Evolutionary conservation across 1,140 invertebrate genomes (phyloP).

Genomic region (Tetragnatha versicolor): DNA sequence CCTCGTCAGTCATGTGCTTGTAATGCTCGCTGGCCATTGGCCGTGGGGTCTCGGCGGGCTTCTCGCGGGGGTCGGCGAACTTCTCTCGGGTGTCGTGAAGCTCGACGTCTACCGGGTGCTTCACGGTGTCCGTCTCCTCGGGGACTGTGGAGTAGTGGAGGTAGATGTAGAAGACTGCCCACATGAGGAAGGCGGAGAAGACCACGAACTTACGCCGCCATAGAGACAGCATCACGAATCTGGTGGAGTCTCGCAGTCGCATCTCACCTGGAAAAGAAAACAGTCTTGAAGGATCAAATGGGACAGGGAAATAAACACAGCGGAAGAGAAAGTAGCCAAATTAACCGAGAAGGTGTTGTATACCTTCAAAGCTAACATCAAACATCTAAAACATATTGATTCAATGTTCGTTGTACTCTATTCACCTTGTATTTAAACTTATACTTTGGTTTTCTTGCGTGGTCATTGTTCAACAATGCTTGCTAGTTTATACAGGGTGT

Average conservation of each 20-base stretch:
- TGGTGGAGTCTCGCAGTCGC: background rate
- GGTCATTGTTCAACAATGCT: no score
- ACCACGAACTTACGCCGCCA: constrained; percentile 46
- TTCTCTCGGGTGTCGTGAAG: background rate
- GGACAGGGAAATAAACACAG: background rate
- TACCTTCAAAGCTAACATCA: no score
- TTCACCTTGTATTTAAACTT: background rate
- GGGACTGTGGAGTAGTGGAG: constrained; percentile 26
- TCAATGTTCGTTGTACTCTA: background rate
- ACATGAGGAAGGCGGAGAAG: background rate
- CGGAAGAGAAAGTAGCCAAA: no score
- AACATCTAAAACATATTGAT: background rate
- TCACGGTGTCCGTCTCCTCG: constrained; percentile 2
- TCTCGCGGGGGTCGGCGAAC: background rate
- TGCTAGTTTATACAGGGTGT: no score
- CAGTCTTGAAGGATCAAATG: background rate
- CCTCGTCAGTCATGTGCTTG: constrained; percentile 27
- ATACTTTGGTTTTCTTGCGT: background rate
- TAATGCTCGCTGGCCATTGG: constrained; percentile 21
- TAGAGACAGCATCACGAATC: constrained; percentile 25
- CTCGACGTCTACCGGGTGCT: constrained; percentile 26
- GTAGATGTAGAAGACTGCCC: constrained; percentile 40
- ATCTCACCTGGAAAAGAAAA: constrained; percentile 14
- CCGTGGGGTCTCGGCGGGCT: background rate
- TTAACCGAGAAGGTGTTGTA: no score